Base-by-base conservation (phyloP, 2,113 vertebrate species). In the Pterocles burchelli region DNA sequence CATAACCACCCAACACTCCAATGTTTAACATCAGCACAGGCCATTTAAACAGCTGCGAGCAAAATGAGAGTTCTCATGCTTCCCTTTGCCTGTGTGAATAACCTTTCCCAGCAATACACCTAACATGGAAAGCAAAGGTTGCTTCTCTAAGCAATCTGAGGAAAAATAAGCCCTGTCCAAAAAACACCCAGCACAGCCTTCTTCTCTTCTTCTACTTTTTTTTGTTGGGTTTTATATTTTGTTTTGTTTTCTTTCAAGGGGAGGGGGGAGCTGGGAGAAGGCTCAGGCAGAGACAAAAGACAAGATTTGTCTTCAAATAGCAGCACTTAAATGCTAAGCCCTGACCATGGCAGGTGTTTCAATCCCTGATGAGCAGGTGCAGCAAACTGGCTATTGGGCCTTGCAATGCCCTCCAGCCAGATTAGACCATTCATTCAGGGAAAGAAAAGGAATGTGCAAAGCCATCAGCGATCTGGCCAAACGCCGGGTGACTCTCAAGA, bases 261-360 rank as follows among this genome's bases (percentile, higher is more conserved):
- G 46, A 73, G 51, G 43, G 49, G 51, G 68, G 34, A 84, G 63
- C 34, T n/a, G 45, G 6, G 4, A 73, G 77, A 41, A 94, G 85
- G 94, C 88, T 81, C 63, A 36, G 49, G 68, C 84, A 70, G 78
- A 92, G 49, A 95, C 95, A 88, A 92, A 93, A 77, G 93, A 70
- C 58, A 85, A 97, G 95, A 95, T 91, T 94, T 97, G 89, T 96
- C 95, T 95, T 96, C 93, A 93, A 97, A 95, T 97, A 96, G 93
- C 97, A 95, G 97, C 91, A 97, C 97, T 95, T 96, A 97, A 93
- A 94, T 89, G 85, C 96, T 94, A 96, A 97, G 90, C 86, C 85
- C 81, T 28, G 1, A 76, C 85, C 88, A 59, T 7, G 78, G 94
- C 97, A 97, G 96, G 97, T 94, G 97, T 97, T 96, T 93, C 91